Base-by-base conservation (phyloP, 2,888 invertebrate species). In the Saturnia japonica region DNA sequence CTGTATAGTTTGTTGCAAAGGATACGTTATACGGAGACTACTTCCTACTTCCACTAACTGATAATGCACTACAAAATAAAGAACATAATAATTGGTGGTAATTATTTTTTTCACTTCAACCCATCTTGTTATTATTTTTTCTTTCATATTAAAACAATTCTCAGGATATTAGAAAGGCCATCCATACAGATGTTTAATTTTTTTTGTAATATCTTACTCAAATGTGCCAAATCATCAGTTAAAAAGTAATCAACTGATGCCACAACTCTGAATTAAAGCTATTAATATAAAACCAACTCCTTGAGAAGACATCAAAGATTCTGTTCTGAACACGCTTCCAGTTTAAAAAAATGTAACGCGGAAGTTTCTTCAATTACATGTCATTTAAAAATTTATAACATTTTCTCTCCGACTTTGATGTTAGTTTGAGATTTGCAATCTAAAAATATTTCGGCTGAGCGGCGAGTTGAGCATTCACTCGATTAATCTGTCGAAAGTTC, bases 301-400 rank as follows among this genome's bases (percentile, higher is more conserved):
- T 28, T 14, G 6, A 60, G 25, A 0, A 4, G 14, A 60, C 57
- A 28, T 19, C 57, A 60, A 14, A 28, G 57, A 60, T 60, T 28
- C 28, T 14, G 25, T 60, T 60, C 28, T 4, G 57, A 60, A 12
- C 6, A 28, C 57, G 4, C 16, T 60, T 60, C 14, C 14, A 60
- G 28, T 60, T 54, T n/a, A 3, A 22, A 11, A 14, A 28, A 22
- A 28, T 2, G 25, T 25, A 60, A 28, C 57, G 25, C 28, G 25
- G 25, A 60, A 60, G 19, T 25, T 60, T 60, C 57, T 28, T 11
- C 25, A 51, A 70, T 22, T 64, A 66, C 66, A 47, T 43, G 11
- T 68, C 45, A 47, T 64, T 34, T 42, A 19, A 51, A 45, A n/a
- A 64, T 69, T 25, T 28, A 60, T 28, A 60, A 28, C 25, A 60